These are phyloP conservation scores for Rotaria sp. DNA, from an alignment of 2,888 invertebrate genomes.

Conservation along the genomic window DNA sequence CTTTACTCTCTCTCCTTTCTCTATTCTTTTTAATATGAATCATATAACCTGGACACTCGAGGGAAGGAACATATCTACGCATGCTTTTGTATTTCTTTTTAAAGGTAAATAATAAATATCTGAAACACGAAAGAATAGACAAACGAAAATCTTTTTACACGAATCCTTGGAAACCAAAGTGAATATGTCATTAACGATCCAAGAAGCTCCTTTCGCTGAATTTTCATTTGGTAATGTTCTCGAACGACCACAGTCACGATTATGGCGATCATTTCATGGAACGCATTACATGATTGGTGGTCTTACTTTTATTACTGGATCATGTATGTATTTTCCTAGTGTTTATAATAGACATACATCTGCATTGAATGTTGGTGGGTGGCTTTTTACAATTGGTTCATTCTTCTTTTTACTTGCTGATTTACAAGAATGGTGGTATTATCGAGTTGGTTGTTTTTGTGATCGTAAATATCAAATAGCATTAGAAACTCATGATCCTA, in stretches of 20 bases:
- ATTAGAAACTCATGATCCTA: neutral
- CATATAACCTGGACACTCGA: too few relatives aligned
- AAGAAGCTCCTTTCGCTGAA: too few relatives aligned
- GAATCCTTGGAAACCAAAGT: too few relatives aligned
- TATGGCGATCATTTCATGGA: neutral
- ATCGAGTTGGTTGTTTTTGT: neutral
- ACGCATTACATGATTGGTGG: neutral
- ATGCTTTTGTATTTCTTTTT: too few relatives aligned
- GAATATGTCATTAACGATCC: too few relatives aligned
- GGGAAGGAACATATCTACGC: too few relatives aligned
- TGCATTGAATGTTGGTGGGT: neutral
- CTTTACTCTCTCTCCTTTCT: too few relatives aligned
- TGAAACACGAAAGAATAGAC: too few relatives aligned
- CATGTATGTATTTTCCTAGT: neutral
- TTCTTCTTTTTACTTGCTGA: slow-evolving; percentile 19
- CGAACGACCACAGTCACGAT: neutral
- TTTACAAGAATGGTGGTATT: slow-evolving; percentile 15
- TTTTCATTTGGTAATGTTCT: neutral
- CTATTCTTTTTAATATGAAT: too few relatives aligned
- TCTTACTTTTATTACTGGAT: neutral
- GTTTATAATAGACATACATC: neutral
- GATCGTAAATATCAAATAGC: neutral
- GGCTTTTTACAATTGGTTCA: slow-evolving; percentile 2
- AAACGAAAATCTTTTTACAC: too few relatives aligned
- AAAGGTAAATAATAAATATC: too few relatives aligned